These are phyloP conservation scores for Clarias magur DNA, from an alignment of 2,113 vertebrate species.

Conservation along the genomic window DNA sequence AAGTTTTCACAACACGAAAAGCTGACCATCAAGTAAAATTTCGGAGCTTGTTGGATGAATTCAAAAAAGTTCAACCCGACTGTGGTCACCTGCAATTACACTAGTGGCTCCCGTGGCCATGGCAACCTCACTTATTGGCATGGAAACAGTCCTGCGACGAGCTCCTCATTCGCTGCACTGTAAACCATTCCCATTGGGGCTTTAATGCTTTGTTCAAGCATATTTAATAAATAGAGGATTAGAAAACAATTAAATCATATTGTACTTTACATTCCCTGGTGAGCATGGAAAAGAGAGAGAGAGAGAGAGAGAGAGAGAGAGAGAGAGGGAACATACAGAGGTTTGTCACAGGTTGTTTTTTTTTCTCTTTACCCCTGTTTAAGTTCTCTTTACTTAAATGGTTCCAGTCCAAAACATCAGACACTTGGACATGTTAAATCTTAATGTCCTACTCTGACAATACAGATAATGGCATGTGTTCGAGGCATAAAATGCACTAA, in stretches of 20 bases:
- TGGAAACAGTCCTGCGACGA: constrained; percentile 41
- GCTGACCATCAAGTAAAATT: no score
- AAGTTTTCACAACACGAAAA: background rate
- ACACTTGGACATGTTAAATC: background rate
- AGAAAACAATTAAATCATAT: background rate
- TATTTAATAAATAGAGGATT: constrained; percentile 10
- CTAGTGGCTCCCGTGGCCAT: constrained; percentile 34
- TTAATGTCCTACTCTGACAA: background rate
- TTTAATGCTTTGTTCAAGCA: background rate
- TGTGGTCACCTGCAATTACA: constrained; percentile 22
- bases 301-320: no score
- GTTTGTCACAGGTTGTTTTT: background rate
- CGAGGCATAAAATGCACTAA: background rate
- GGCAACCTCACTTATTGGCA: constrained; percentile 46
- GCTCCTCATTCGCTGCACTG: background rate
- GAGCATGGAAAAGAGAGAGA: background rate
- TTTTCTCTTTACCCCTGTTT: background rate
- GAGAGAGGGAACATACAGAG: no score
- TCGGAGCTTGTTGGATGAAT: background rate
- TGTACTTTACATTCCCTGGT: no score
- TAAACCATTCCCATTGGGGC: background rate
- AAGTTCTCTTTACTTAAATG: background rate
- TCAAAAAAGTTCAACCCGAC: background rate
- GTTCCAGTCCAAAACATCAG: background rate
- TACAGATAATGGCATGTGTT: background rate